phyloP scores from a whole-genome alignment of 2,888 invertebrate genomes.

The Cinara cedri region DNA sequence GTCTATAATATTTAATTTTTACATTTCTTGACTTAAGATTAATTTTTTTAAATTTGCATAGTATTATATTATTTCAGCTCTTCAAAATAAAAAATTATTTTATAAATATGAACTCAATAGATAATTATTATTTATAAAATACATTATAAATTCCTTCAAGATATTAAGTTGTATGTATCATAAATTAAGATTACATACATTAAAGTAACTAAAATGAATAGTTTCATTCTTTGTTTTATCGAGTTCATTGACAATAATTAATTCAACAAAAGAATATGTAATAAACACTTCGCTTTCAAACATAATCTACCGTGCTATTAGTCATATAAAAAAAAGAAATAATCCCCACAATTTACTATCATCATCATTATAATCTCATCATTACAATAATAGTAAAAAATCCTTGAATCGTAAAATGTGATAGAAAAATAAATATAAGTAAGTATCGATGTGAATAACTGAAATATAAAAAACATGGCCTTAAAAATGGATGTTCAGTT shows the following conservation, averaged over 20 bases:
- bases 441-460: not conserved
- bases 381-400: slow-evolving; percentile 6
- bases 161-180: no score
- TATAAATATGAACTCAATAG: not conserved
- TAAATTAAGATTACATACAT: no score
- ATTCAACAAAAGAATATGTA: slow-evolving; percentile 4
- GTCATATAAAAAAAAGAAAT: slow-evolving; percentile 1
- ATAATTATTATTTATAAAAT: not conserved
- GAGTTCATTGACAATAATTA: not conserved
- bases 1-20: no score
- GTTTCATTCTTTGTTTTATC: not conserved
- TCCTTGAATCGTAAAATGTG: slow-evolving; percentile 15
- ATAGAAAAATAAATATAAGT: no score
- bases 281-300: not conserved
- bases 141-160: not conserved
- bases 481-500: not conserved
- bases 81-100: not conserved
- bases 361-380: slow-evolving; percentile 33
- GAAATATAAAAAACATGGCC: not conserved
- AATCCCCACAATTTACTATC: slow-evolving; percentile 2
- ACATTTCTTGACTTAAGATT: no score
- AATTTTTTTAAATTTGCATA: no score
- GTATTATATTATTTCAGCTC: not conserved
- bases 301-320: not conserved
- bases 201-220: no score